Conservation (phyloP, 1,140 invertebrate genomes). For the Gyrodactylus salaris region DNA sequence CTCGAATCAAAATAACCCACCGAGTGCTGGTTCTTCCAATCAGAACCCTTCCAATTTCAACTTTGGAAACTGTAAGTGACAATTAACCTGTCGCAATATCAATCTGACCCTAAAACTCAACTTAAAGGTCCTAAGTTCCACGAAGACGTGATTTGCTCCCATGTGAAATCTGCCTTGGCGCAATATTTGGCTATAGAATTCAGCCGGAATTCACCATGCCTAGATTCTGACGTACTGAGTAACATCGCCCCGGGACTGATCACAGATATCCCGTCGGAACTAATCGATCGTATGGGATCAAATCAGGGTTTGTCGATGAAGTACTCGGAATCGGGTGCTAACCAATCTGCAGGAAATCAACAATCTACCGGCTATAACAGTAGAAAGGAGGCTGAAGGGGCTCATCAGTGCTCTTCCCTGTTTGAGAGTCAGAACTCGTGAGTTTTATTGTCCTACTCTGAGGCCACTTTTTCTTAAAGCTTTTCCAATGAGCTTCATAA, state of each 20-base stretch:
- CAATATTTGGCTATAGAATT: conserved; percentile 76
- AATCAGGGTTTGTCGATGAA: too few species aligned
- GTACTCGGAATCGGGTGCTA: too few species aligned
- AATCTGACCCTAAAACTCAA: not conserved
- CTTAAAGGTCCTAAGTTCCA: conserved; percentile 25
- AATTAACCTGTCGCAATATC: not conserved
- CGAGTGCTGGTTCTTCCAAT: not conserved
- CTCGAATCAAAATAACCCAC: not conserved
- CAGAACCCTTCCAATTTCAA: not conserved
- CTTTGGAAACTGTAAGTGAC: not conserved
- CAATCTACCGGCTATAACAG: too few species aligned
- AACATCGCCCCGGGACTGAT: not conserved
- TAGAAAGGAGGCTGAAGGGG: too few species aligned
- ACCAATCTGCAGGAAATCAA: too few species aligned
- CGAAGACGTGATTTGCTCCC: conserved; percentile 64
- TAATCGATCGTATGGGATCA: not conserved
- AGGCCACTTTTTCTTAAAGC: too few species aligned
- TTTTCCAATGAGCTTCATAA: too few species aligned
- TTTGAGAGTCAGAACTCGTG: too few species aligned
- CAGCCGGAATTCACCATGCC: conserved; percentile 22
- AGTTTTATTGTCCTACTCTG: too few species aligned
- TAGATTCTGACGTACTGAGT: not conserved
- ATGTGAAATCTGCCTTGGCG: conserved; percentile 65
- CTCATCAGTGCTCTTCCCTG: too few species aligned
- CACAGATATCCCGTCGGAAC: not conserved